A percentile compares a stretch with the other conserved stretches of the same genome.
phyloP scores from a whole-genome alignment of 2,797 vertebrate species.

The Eulemur albifrons region DNA sequence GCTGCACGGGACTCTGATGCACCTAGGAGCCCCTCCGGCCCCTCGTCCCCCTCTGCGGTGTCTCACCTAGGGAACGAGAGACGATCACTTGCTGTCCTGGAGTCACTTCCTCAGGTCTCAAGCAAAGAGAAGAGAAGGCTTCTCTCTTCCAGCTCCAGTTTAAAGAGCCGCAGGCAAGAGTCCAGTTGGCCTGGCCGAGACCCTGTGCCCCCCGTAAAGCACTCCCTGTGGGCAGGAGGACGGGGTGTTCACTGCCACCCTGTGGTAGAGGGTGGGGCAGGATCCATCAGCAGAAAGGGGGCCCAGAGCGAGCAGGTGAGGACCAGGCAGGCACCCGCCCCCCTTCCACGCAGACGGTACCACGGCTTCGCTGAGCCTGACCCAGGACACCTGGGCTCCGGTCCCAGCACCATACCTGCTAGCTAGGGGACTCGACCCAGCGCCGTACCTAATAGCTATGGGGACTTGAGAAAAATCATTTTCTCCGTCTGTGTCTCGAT shows the following conservation, averaged over 20 bases:
- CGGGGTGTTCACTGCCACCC: no score
- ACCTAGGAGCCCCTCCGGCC: accelerated
- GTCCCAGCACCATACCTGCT: background rate
- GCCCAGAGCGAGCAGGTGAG: background rate
- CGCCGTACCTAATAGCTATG: accelerated
- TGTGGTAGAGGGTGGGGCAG: accelerated
- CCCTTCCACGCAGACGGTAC: accelerated
- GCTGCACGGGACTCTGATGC: background rate
- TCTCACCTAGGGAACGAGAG: background rate
- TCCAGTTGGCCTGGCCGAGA: background rate
- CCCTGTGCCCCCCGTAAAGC: background rate
- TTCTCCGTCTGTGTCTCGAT: background rate
- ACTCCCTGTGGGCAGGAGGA: no score
- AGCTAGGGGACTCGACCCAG: no score
- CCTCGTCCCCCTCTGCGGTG: no score
- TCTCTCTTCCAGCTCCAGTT: background rate
- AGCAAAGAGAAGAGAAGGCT: background rate
- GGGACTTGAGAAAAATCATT: background rate
- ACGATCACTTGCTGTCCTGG: background rate
- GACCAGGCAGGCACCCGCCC: background rate
- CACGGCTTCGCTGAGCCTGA: background rate
- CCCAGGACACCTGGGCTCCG: no score
- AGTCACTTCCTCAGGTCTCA: no score
- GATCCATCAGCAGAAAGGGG: accelerated
- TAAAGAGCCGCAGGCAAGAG: background rate